These are phyloP conservation scores for Chaetura pelagica DNA, from an alignment of 2,113 vertebrate genomes.

Conservation along the genomic window DNA sequence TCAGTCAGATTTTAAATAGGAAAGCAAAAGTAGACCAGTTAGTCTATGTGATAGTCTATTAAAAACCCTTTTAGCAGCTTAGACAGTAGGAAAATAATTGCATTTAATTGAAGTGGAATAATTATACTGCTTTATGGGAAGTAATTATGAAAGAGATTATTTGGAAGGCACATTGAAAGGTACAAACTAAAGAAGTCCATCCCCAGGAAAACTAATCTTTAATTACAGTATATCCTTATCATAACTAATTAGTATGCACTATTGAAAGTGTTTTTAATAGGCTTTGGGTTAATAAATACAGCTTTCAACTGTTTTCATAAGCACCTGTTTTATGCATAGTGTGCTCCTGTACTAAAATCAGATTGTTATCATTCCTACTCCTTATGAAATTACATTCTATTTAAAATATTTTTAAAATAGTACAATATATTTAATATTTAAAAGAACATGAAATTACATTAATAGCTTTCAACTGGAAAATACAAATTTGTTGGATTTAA, in stretches of 20 bases:
- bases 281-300: background rate
- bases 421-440: background rate
- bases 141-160: constrained; percentile 39
- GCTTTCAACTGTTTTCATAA: background rate
- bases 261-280: background rate
- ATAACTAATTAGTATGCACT: constrained; percentile 2
- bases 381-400: background rate
- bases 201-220: constrained; percentile 40
- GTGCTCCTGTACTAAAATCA: constrained; percentile 17
- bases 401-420: background rate
- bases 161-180: constrained; percentile 26
- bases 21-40: background rate
- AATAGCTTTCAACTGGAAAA: background rate
- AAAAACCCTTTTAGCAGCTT: background rate
- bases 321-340: background rate
- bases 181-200: constrained; percentile 6
- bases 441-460: background rate
- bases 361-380: background rate
- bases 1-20: background rate
- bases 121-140: constrained; percentile 6
- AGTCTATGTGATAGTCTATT: background rate
- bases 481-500: background rate
- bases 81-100: constrained; percentile 32
- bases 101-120: constrained; percentile 36
- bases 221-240: constrained; percentile 33